Evolutionary conservation across 2,797 vertebrate genomes (phyloP).

Genomic region (Setipinna tenuifilis): DNA sequence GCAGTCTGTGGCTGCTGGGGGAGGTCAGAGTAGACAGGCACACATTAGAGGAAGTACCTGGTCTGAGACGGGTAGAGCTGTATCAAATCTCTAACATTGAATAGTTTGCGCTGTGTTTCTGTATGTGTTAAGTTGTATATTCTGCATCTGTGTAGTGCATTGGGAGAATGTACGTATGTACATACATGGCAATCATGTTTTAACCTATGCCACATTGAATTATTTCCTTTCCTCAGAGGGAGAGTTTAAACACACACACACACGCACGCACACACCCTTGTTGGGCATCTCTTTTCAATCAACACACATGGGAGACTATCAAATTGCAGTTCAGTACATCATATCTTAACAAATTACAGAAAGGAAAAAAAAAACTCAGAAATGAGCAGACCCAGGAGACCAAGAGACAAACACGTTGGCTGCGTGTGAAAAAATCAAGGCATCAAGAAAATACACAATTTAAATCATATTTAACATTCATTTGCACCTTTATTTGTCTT

Average conservation of each 20-base stretch:
- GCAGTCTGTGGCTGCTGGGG: no score
- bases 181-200: background rate
- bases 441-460: background rate
- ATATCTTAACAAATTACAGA: background rate
- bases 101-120: no score
- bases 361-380: background rate
- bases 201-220: background rate
- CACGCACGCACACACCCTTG: no score
- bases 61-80: no score
- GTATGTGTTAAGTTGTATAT: no score
- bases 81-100: no score
- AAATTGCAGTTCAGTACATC: background rate
- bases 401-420: background rate
- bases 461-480: background rate
- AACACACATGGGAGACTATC: background rate
- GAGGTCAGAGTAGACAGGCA: no score
- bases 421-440: background rate
- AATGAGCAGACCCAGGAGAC: background rate
- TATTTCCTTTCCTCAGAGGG: background rate
- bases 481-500: constrained; percentile 16
- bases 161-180: background rate
- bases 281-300: no score
- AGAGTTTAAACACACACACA: background rate
- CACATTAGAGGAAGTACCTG: no score
- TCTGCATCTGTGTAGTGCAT: no score